Base-by-base conservation (phyloP, 2,888 invertebrate genomes). In the Campoletis raptor region DNA sequence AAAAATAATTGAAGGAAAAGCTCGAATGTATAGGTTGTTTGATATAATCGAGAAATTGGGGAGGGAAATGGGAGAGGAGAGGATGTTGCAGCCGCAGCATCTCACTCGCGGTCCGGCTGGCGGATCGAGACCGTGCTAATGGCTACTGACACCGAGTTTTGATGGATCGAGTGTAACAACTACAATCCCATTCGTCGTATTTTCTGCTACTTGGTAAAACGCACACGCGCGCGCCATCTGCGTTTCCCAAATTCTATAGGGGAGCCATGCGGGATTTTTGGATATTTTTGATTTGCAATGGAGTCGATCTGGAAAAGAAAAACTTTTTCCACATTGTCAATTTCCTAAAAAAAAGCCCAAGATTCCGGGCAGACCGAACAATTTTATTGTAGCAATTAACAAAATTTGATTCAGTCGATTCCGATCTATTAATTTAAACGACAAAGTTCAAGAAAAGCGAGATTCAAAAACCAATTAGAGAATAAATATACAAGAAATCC, bases 61-160 rank as follows among this genome's bases (percentile, higher is more conserved):
- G 12, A 61, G 57, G 57, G 57, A 61, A 61, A 61, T 37, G 48
- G 18, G 30, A 30, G n/a, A n/a, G n/a, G 45, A 81, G 87, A 77
- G 87, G 85, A 88, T 87, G 87, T 86, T 73, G 88, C 87, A 89
- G 90, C 90, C 83, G 85, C 89, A 85, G 88, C 83, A 80, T 83
- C 86, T 89, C 91, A 89, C 90, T 89, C 54, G 90, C 90, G 90
- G 91, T 90, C 92, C 92, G 91, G 89, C 80, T 74, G 81, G 85
- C 83, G 86, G 85, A 87, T 86, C 94, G 95, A 94, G 95, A 95
- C 95, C 95, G 95, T 95, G 95, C 95, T 95, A 96, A 96, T 96
- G 95, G 95, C 95, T 95, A 95, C 95, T 95, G 96, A 96, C 95
- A 95, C 95, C 94, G 94, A 94, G 94, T 95, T 95, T 95, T 96